Evolutionary conservation across 1,140 invertebrate species (phyloP).

Genomic region (Drosophila watanabei): DNA sequence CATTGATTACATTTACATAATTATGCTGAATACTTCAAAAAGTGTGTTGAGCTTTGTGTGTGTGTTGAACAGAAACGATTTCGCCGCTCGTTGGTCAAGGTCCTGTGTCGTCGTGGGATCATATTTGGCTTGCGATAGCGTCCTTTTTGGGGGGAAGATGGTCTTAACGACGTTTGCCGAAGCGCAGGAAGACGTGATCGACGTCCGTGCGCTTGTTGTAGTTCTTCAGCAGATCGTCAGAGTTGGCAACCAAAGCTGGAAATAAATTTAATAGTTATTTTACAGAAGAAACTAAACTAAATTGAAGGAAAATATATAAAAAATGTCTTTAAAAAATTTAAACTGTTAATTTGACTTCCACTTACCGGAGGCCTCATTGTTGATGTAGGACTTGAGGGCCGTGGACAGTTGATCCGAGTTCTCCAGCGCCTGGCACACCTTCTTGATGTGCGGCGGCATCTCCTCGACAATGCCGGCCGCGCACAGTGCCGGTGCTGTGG

Average conservation of each 20-base stretch:
- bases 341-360: neutral
- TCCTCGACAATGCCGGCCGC: constrained; percentile 78
- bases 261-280: constrained; percentile 7
- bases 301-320: neutral
- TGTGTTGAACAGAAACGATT: constrained; percentile 43
- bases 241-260: constrained; percentile 73
- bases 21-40: constrained; percentile 53
- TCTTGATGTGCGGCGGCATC: constrained; percentile 82
- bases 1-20: constrained; percentile 52
- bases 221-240: constrained; percentile 77
- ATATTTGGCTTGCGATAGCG: neutral
- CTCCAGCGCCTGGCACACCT: constrained; percentile 82
- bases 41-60: constrained; percentile 40
- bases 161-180: constrained; percentile 88
- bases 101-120: constrained; percentile 30
- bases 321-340: neutral
- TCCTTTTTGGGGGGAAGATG: neutral
- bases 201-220: constrained; percentile 91
- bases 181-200: constrained; percentile 92
- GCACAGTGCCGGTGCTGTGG: constrained; percentile 70
- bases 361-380: constrained; percentile 83
- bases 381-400: constrained; percentile 81
- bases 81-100: constrained; percentile 55
- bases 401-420: constrained; percentile 80
- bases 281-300: no score